Evolutionary conservation across 2,113 vertebrate species (phyloP), one percentile per base, ranked within the genome.

Genomic region (Charina bottae): DNA sequence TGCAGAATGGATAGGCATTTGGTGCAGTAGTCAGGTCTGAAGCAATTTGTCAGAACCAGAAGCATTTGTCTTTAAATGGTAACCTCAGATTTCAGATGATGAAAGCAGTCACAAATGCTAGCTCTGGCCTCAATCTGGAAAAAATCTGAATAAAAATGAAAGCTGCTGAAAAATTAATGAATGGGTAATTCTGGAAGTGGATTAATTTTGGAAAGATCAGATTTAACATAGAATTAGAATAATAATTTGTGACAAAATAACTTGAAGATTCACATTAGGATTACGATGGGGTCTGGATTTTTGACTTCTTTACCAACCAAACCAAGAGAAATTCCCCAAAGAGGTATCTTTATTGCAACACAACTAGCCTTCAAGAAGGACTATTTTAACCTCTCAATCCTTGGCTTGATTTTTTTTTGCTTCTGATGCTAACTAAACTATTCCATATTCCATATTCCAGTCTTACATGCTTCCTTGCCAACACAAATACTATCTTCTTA

Each of bases 81-180:
- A 64, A 64, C 42, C 24, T 49, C 42, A 49, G 24, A 49, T 64
- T 49, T 53, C 24, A 28, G 26, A 49, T 49, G 58, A 88, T 59
- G 56, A 13, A 49, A 62, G 5, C 11, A 28, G 55, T 62, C 26
- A 9, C 0, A 0, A 85, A 4, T 3, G 56, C 15, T 93, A 0
- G 2, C 87, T 91, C 4, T 86, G 0, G 0, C 24, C 23, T 37
- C 86, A 15, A 13, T 33, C 33, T 23, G 6, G 83, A 93, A 78
- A 2, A 0, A 93, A 58, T 87, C 24, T 59, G 10, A 85, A 87
- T 24, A 2, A 23, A 33, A 6, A 0, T 21, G 10, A 4, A 89
- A 88, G 15, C 42, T 13, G 62, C 49, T 93, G 6, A 8, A 55
- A 1, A 78, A 26, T 1, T 24, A 42, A 37, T 89, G 24, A 37